A percentile compares a stretch with the other conserved stretches of the same genome.
These are phyloP conservation scores for Toxonevra muliebris DNA, from an alignment of 2,888 invertebrate species.

Conservation along the genomic window DNA sequence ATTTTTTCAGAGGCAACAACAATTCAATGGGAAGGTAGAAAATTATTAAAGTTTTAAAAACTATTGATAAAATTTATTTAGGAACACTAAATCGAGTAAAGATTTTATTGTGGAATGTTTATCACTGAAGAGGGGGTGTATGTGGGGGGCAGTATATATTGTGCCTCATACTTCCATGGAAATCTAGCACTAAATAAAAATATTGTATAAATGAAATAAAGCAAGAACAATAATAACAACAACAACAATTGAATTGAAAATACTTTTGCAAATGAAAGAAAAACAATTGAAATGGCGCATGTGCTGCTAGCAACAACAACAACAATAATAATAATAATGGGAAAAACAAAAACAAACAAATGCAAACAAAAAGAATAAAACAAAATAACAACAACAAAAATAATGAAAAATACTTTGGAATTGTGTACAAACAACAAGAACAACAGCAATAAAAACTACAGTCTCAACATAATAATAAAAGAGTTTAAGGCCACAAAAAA, in stretches of 20 bases:
- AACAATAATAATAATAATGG: slow-evolving; percentile 27
- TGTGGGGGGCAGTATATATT: too few relatives aligned
- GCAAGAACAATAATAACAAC: slow-evolving; percentile 14
- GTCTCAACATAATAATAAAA: too few relatives aligned
- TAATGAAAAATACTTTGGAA: slow-evolving; percentile 28
- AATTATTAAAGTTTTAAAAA: too few relatives aligned
- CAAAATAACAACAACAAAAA: slow-evolving; percentile 22
- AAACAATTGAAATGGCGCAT: slow-evolving; percentile 32
- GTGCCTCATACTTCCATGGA: neutral
- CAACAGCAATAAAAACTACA: slow-evolving; percentile 20
- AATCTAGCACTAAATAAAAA: neutral
- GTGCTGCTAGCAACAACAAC: slow-evolving; percentile 34
- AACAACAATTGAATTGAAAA: slow-evolving; percentile 19
- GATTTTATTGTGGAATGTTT: too few relatives aligned
- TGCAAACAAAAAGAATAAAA: slow-evolving; percentile 10
- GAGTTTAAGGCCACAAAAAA: neutral
- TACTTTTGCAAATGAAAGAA: slow-evolving; percentile 20
- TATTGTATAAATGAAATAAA: neutral
- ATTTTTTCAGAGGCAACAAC: neutral
- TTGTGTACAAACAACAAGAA: slow-evolving; percentile 22
- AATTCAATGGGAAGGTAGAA: neutral
- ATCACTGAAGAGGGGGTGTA: too few relatives aligned
- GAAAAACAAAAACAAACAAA: slow-evolving; percentile 25
- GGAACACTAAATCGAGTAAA: too few relatives aligned
- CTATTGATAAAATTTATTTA: too few relatives aligned